phyloP scores from a whole-genome alignment of 2,113 vertebrate species.

The Jaculus jaculus region DNA sequence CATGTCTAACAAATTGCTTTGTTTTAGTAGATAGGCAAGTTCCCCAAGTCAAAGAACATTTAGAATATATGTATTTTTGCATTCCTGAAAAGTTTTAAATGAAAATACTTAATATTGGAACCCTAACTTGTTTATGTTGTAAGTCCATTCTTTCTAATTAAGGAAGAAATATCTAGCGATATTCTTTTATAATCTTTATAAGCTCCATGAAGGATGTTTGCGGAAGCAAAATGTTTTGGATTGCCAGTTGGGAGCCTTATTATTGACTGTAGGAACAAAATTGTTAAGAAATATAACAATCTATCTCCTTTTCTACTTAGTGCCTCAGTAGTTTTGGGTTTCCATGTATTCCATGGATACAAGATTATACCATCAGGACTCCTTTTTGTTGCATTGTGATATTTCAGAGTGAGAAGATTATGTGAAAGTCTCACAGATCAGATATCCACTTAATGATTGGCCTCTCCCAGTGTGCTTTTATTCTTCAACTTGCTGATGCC shows the following conservation, averaged over 20 bases:
- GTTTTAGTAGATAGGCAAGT: not conserved
- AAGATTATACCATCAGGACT: not conserved
- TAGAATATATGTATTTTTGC: not conserved
- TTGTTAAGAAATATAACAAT: not conserved
- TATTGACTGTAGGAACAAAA: not conserved
- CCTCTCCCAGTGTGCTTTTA: not conserved
- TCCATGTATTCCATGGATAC: not conserved
- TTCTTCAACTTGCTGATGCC: not conserved
- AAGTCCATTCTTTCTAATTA: not conserved
- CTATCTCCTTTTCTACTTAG: not conserved
- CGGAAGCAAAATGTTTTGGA: not conserved
- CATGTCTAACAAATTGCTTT: not conserved
- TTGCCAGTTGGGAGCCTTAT: not conserved
- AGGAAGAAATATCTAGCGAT: not conserved
- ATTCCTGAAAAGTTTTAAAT: not conserved
- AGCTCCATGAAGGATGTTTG: not conserved
- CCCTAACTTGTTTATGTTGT: not conserved
- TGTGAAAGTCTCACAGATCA: not conserved
- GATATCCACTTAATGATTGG: not conserved
- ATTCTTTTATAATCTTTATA: slow-evolving; percentile 16
- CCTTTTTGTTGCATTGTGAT: not conserved
- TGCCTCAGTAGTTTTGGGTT: not conserved
- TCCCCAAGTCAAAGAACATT: not conserved
- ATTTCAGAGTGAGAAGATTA: not conserved
- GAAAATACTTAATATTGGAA: not conserved